Percentiles rank a stretch among this genome's conserved stretches.
phyloP scores from a whole-genome alignment of 1,140 invertebrate species.

The Whitmania pigra region DNA sequence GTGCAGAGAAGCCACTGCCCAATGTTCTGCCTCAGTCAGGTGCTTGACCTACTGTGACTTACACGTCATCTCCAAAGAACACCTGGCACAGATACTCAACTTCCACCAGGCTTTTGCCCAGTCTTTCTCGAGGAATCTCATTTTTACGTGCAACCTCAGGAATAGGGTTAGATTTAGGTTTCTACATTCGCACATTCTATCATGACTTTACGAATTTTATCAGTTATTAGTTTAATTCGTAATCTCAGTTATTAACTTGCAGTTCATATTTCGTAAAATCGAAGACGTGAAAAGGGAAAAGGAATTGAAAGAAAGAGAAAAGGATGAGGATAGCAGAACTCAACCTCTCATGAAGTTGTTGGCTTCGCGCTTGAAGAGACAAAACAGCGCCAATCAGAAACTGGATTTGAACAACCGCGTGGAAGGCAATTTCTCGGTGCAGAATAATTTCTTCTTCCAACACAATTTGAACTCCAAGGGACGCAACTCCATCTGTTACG shows the following conservation, averaged over 20 bases:
- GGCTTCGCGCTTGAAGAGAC: neutral
- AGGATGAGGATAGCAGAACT: slow-evolving; percentile 57
- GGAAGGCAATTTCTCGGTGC: neutral
- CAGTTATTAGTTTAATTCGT: neutral
- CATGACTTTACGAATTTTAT: neutral
- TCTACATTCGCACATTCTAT: neutral
- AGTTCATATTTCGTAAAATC: slow-evolving; percentile 94
- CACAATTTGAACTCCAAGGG: neutral
- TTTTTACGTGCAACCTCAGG: slow-evolving; percentile 92
- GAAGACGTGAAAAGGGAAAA: slow-evolving; percentile 93
- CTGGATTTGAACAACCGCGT: too few species aligned
- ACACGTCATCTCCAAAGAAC: slow-evolving; percentile 84
- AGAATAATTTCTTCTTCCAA: neutral
- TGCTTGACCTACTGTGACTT: slow-evolving; percentile 98
- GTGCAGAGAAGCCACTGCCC: slow-evolving; percentile 89
- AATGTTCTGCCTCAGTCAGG: slow-evolving; percentile 93
- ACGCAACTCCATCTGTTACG: neutral
- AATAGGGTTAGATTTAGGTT: slow-evolving; percentile 59
- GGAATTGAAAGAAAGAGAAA: slow-evolving; percentile 86
- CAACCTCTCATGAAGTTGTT: neutral
- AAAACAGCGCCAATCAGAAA: neutral
- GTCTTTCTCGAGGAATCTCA: slow-evolving; percentile 91
- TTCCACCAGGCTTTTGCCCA: slow-evolving; percentile 99
- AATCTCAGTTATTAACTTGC: slow-evolving; percentile 29
- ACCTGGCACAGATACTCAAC: slow-evolving; percentile 84